These are phyloP conservation scores for Aurelia aurita DNA, from an alignment of 30 jellyfish, hydroid and myxozoan species.

Conservation along the genomic window DNA sequence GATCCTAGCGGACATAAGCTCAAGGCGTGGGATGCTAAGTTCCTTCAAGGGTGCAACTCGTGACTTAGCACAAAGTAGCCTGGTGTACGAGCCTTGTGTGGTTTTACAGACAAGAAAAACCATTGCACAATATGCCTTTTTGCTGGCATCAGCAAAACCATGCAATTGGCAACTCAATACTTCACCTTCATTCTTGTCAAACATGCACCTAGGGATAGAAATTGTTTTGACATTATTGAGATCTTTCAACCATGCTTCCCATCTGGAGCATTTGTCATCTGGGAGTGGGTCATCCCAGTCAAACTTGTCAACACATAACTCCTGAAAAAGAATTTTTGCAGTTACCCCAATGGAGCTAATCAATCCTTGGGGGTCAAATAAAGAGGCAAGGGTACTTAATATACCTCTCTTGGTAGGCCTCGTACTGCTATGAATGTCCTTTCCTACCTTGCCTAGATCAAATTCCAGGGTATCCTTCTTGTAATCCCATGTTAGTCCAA, in stretches of 20 bases:
- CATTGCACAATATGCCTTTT: constrained; percentile 33
- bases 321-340: constrained; percentile 22
- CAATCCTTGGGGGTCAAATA: constrained; percentile 39
- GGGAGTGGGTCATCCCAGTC: constrained; percentile 41
- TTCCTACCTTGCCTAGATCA: not conserved
- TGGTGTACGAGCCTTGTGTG: not conserved
- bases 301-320: not conserved
- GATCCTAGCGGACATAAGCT: constrained; percentile 47
- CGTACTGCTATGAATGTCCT: not conserved
- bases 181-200: not conserved
- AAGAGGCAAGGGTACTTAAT: constrained; percentile 13
- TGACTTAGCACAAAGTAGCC: constrained; percentile 5
- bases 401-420: not conserved
- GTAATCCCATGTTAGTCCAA: not conserved
- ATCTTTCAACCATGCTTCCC: constrained; percentile 33
- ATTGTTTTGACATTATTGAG: not conserved
- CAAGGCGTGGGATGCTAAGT: constrained; percentile 25
- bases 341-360: constrained; percentile 32
- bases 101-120: constrained; percentile 24
- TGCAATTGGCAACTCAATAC: not conserved
- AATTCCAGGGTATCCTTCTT: not conserved
- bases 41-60: constrained; percentile 42
- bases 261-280: not conserved
- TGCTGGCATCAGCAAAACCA: constrained; percentile 46
- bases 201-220: not conserved